These are phyloP conservation scores for Osmerus mordax DNA, from an alignment of 2,113 vertebrate species.

Conservation along the genomic window DNA sequence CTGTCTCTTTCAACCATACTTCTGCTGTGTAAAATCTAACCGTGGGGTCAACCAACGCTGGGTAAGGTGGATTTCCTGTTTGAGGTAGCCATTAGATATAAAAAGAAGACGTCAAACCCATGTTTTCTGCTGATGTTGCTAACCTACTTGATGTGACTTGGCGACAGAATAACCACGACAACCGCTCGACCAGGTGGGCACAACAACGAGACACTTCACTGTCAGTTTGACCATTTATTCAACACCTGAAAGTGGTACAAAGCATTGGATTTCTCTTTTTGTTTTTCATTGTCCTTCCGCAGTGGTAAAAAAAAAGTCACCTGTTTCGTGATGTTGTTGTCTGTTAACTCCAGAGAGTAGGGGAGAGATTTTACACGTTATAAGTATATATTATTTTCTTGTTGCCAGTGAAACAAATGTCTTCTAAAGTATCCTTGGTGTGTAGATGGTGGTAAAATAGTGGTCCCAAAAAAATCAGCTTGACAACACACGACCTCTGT, in stretches of 20 bases:
- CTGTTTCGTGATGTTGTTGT: slow-evolving; percentile 61
- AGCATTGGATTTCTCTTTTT: slow-evolving; percentile 69
- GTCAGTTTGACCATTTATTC: slow-evolving; percentile 85
- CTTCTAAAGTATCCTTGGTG: slow-evolving; percentile 77
- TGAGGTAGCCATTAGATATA: slow-evolving; percentile 74
- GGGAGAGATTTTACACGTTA: slow-evolving; percentile 73
- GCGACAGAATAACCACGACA: slow-evolving; percentile 30
- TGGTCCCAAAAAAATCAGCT: slow-evolving; percentile 70
- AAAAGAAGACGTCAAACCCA: slow-evolving; percentile 71
- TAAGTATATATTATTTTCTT: slow-evolving; percentile 84
- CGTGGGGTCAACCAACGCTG: slow-evolving; percentile 59
- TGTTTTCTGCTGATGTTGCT: slow-evolving; percentile 68
- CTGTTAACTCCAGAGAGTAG: slow-evolving; percentile 70
- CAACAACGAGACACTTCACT: slow-evolving; percentile 78
- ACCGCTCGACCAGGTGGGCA: slow-evolving; percentile 43
- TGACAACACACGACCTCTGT: slow-evolving; percentile 73
- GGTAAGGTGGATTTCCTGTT: slow-evolving; percentile 54
- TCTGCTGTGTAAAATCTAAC: slow-evolving; percentile 47
- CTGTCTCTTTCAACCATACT: slow-evolving; percentile 46
- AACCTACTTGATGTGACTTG: slow-evolving; percentile 53
- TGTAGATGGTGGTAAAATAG: slow-evolving; percentile 73
- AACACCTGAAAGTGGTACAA: slow-evolving; percentile 80
- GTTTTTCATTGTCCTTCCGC: slow-evolving; percentile 75
- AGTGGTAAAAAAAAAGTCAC: slow-evolving; percentile 76
- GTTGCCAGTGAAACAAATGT: slow-evolving; percentile 84